phyloP scores from a whole-genome alignment of 2,113 vertebrate genomes.

The Daboia siamensis region DNA sequence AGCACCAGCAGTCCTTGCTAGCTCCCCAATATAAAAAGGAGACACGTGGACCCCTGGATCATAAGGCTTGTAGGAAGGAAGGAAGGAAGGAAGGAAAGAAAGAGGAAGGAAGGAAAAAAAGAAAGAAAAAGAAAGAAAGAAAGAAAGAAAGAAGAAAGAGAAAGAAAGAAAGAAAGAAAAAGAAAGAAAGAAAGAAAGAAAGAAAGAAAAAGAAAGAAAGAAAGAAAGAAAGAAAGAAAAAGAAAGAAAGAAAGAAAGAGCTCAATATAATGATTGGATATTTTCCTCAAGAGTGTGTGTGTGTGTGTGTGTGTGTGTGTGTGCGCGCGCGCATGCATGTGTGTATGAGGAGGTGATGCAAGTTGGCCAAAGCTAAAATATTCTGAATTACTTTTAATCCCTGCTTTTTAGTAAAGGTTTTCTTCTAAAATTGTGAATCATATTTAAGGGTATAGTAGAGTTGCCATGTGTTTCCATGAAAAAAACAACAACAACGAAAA shows the following conservation, averaged over 20 bases:
- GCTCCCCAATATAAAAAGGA: neutral
- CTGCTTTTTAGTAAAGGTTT: neutral
- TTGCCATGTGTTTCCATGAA: neutral
- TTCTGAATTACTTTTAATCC: neutral
- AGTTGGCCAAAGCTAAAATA: neutral
- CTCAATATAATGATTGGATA: no score
- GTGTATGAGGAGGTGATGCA: neutral
- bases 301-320: no score
- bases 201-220: no score
- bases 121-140: no score
- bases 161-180: no score
- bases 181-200: fast-evolving
- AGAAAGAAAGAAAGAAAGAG: no score
- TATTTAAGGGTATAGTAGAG: neutral
- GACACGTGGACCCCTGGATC: neutral
- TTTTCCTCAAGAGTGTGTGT: no score
- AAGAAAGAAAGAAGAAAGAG: fast-evolving
- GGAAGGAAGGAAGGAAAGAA: no score
- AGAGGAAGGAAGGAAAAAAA: no score
- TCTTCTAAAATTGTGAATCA: neutral
- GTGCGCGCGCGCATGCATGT: no score
- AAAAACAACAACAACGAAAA: neutral
- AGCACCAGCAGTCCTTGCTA: neutral
- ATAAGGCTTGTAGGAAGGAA: neutral
- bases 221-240: neutral